Evolutionary conservation across 2,113 vertebrate species (phyloP), one percentile per base, ranked within the genome.

Genomic region (Vidua chalybeata): DNA sequence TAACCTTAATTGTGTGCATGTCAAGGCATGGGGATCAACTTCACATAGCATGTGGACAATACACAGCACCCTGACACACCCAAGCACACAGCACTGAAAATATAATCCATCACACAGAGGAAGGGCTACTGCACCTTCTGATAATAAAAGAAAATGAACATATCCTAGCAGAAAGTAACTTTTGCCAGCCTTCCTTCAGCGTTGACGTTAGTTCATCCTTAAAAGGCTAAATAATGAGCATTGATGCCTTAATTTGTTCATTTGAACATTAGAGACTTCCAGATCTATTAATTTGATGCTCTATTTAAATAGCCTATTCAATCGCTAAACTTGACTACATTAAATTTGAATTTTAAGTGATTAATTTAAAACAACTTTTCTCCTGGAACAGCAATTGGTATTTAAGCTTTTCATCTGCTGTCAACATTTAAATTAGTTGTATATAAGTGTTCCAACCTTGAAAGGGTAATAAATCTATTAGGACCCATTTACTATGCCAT

Each of bases 401-500:
- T 58, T 90, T 90, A 78, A 93, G 84, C 77, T 95, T 84, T 90
- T 90, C 89, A 92, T 87, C 87, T 87, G 72, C 61, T 96, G 89
- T 95, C 91, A 93, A 89, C 86, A 96, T 97, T 97, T 95, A 90
- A 96, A 98, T 94, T 93, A 97, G 93, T 81, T 45, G 83, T 86
- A 69, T 48, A 79, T 93, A 96, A 97, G 96, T 93, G 95, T 90
- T 90, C 96, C 92, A 92, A 83, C 72, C 82, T 13, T 80, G 90
- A 94, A 93, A 89, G 75, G 84, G 78, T 41, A 97, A 97, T 97
- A 98, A 98, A 98, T 98, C 97, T 98, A 98, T 97, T 97, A 97
- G 96, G 88, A 97, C 69, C 87, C 54, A 75, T 97, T 98, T 97
- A 97, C 69, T 90, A 93, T 81, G 92, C 96, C 82, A 87, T 96